Evolutionary conservation across 2,888 invertebrate genomes (phyloP), one percentile per base, ranked within the genome.

Genomic region (Lithodes maja): DNA sequence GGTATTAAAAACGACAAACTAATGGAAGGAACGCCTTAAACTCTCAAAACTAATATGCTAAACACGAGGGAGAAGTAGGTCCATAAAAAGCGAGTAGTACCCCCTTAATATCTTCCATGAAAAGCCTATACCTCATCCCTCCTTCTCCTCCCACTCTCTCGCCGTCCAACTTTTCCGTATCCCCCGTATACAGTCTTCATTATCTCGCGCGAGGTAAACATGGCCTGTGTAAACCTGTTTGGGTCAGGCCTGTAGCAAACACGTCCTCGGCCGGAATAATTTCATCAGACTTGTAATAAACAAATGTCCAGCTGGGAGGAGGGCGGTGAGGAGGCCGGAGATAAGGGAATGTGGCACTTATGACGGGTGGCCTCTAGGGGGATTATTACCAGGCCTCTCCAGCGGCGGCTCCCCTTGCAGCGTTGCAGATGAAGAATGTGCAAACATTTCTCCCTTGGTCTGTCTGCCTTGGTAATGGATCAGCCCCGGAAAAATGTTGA

Each of bases 281-380:
- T 87, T 87, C 87, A 87, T 87, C 87, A 87, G 87, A 87, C 82
- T 87, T 87, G 82, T 87, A 87, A 87, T 87, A 87, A 87, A 87
- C 87, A 87, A 87, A 87, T 87, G 87, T 87, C 87, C 87, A 83
- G 87, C 87, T 83, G 82, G 83, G 87, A 33, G 33, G 33, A 87
- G 87, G 82, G 87, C 77, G 82, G 75, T n/a, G 77, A 77, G 77
- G 75, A 82, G 33, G 33, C 33, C 33, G 33, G 33, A 33, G 33
- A 33, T 82, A 87, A 75, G 82, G 87, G 82, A 87, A 83, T 87
- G 54, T 87, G 77, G 83, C 87, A 83, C 87, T 83, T 81, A 75
- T 61, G 87, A 69, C 68, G 54, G 68, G 17, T 33, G 55, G 75
- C 77, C 82, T 77, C 69, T 74, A 87, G 82, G 82, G 83, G 61